Evolutionary conservation across 2,113 vertebrate genomes (phyloP).

Genomic region (Okapia johnstoni): DNA sequence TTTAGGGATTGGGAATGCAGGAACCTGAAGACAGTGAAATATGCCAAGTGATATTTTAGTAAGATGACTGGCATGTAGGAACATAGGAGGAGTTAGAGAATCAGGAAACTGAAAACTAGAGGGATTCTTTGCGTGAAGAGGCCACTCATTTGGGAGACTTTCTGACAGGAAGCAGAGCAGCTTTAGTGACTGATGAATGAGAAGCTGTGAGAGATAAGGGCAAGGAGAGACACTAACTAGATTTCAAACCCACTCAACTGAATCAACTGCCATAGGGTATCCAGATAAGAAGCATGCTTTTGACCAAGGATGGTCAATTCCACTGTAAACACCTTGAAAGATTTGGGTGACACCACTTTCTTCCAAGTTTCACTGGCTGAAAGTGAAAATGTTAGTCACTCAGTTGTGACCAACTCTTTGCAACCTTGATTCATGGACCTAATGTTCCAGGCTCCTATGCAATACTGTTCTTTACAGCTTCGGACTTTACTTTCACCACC

Average conservation of each 20-base stretch:
- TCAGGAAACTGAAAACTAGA: background rate
- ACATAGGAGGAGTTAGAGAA: background rate
- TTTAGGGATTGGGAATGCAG: background rate
- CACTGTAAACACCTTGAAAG: background rate
- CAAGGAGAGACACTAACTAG: background rate
- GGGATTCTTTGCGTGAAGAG: background rate
- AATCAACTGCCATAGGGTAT: background rate
- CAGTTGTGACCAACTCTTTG: background rate
- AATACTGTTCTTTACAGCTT: background rate
- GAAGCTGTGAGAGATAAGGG: background rate
- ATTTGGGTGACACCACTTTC: background rate
- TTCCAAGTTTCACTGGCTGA: background rate
- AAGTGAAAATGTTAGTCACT: background rate
- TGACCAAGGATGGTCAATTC: background rate
- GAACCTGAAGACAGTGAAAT: background rate
- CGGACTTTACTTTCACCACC: background rate
- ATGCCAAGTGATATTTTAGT: background rate
- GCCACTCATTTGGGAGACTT: background rate
- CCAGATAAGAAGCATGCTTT: background rate
- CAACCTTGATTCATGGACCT: background rate
- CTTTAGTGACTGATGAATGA: background rate
- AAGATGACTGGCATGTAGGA: background rate
- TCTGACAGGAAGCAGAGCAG: background rate
- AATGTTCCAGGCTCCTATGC: background rate
- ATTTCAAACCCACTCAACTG: slow-evolving; percentile 20